A percentile compares a stretch with the other conserved stretches of the same genome.
phyloP scores from a whole-genome alignment of 53 echinoderm and acorn worm genomes.

The Holothuria leucospilota region DNA sequence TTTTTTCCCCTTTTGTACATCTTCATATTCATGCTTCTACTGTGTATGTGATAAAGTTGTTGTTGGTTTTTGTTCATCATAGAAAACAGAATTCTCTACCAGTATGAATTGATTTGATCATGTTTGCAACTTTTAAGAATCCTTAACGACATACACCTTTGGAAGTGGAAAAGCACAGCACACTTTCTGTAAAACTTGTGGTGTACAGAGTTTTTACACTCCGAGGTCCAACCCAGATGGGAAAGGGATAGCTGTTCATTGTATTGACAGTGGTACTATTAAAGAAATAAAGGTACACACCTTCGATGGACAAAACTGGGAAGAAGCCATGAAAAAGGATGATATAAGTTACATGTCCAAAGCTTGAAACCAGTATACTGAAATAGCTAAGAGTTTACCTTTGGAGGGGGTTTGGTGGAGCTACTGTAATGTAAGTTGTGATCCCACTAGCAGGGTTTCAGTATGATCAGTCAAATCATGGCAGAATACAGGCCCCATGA shows the following conservation, averaged over 20 bases:
- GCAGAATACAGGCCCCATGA: too few relatives aligned
- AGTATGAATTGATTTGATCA: not conserved
- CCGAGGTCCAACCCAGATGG: conserved; percentile 90
- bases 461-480: too few relatives aligned
- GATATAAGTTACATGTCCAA: conserved; percentile 42
- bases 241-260: conserved; percentile 80
- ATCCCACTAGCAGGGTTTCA: too few relatives aligned
- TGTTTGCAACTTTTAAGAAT: conserved; percentile 49
- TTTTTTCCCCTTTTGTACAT: too few relatives aligned
- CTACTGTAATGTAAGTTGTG: too few relatives aligned
- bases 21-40: too few relatives aligned
- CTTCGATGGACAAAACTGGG: conserved; percentile 87
- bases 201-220: conserved; percentile 94
- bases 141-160: conserved; percentile 85
- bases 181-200: conserved; percentile 93
- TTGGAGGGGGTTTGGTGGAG: too few relatives aligned
- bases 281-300: conserved; percentile 51
- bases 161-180: conserved; percentile 83
- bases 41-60: not conserved
- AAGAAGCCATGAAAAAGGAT: conserved; percentile 54
- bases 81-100: not conserved
- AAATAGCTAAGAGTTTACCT: too few relatives aligned
- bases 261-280: conserved; percentile 82
- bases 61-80: not conserved
- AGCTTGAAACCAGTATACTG: not conserved